Conservation (phyloP, 2,113 vertebrate genomes). For the Pagrus major region DNA sequence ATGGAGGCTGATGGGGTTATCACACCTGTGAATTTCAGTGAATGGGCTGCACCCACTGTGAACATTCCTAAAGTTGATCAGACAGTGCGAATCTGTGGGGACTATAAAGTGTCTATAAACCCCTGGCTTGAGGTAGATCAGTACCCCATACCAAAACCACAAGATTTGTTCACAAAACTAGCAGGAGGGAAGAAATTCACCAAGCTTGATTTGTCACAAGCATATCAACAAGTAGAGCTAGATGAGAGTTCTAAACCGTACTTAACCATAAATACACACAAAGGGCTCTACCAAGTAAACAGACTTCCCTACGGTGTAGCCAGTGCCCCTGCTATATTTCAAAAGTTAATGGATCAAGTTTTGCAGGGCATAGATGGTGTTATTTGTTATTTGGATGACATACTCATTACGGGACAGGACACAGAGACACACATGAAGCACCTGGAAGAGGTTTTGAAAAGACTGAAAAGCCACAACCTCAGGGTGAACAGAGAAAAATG, state of each 20-base stretch:
- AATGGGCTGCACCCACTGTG: too few relatives aligned
- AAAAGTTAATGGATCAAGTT: constrained; percentile 23
- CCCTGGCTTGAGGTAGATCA: background rate
- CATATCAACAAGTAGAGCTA: constrained; percentile 4
- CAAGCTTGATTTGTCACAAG: constrained; percentile 8
- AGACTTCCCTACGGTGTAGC: constrained; percentile 10
- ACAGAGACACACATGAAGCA: constrained; percentile 3
- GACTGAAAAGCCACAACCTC: background rate
- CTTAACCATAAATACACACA: constrained; percentile 15
- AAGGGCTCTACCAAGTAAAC: constrained; percentile 16
- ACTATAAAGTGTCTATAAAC: background rate
- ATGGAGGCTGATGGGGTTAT: constrained; percentile 10
- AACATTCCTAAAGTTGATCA: too few relatives aligned
- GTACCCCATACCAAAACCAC: background rate
- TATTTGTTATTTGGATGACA: constrained; percentile 29
- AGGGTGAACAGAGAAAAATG: background rate
- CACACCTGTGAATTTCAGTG: too few relatives aligned
- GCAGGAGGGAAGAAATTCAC: background rate
- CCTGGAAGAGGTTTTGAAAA: constrained; percentile 1
- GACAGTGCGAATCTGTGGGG: background rate
- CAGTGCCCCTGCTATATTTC: constrained; percentile 16
- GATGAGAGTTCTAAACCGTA: background rate
- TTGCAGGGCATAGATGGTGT: constrained; percentile 1
- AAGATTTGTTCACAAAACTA: background rate
- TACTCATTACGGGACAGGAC: background rate